Evolutionary conservation across 2,888 invertebrate genomes (phyloP).

Genomic region (Zele albiditarsus): DNA sequence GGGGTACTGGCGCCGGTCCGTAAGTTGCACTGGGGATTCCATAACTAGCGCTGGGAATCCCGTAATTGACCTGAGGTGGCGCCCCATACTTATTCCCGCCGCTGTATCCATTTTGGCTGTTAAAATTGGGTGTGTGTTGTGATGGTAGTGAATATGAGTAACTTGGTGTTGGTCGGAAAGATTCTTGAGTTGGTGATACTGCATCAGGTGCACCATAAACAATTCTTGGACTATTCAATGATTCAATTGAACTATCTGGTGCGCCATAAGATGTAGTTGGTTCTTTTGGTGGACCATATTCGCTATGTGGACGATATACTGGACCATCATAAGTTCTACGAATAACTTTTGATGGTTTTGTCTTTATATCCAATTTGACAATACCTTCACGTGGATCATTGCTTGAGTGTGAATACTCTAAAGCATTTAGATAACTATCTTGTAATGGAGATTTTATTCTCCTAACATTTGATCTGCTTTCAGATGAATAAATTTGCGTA

Average conservation of each 20-base stretch:
- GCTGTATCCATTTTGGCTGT: conserved; percentile 46
- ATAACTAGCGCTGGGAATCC: conserved; percentile 37
- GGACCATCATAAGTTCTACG: conserved; percentile 61
- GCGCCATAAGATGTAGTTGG: conserved; percentile 48
- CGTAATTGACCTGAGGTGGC: conserved; percentile 53
- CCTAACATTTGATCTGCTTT: conserved; percentile 39
- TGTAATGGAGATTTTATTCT: conserved; percentile 48
- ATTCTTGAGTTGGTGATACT: conserved; percentile 26
- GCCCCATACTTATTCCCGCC: conserved; percentile 20
- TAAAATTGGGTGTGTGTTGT: conserved; percentile 50
- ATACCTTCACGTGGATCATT: conserved; percentile 63
- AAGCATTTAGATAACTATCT: conserved; percentile 81
- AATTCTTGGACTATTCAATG: conserved; percentile 56
- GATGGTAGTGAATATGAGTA: conserved; percentile 57
- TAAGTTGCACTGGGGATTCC: conserved; percentile 26
- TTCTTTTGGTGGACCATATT: conserved; percentile 46
- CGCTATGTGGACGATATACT: conserved; percentile 52
- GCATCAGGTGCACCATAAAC: conserved; percentile 64
- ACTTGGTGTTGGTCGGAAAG: conserved; percentile 52
- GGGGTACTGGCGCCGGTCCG: conserved; percentile 35
- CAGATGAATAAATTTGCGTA: conserved; percentile 21
- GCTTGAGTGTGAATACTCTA: conserved; percentile 76
- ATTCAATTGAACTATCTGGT: conserved; percentile 53
- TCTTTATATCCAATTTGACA: conserved; percentile 46
- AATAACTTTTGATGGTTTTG: conserved; percentile 50